These are phyloP conservation scores for Palythoa heliodiscus DNA, from an alignment of 92 coral and sea anemone species.

Conservation along the genomic window DNA sequence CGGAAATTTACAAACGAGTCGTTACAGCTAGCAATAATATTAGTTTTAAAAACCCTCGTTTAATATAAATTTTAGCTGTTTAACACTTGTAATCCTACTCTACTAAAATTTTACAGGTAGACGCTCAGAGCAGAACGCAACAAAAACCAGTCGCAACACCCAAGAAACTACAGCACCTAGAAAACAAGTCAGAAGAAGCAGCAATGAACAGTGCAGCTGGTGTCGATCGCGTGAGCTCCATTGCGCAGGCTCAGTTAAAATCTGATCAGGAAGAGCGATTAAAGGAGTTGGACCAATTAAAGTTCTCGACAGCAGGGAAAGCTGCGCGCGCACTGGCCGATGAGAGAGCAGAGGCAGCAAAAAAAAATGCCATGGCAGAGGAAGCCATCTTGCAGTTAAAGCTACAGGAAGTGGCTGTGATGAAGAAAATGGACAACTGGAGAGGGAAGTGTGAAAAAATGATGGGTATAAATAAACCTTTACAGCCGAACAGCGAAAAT, in stretches of 20 bases:
- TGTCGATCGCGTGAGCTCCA: conserved; percentile 20
- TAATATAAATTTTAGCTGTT: too few relatives aligned
- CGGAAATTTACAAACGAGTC: too few relatives aligned
- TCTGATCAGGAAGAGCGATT: neutral
- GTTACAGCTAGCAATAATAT: too few relatives aligned
- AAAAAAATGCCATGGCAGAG: conserved; percentile 27
- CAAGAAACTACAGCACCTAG: neutral
- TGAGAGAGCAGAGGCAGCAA: conserved; percentile 3
- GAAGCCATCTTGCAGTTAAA: conserved; percentile 22
- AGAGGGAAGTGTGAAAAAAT: conserved; percentile 35
- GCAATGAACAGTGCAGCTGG: neutral
- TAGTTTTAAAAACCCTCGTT: too few relatives aligned
- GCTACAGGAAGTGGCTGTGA: conserved; percentile 12
- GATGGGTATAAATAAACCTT: conserved; percentile 1
- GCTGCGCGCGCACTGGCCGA: conserved; percentile 30
- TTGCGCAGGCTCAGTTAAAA: conserved; percentile 33
- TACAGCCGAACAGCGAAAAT: neutral
- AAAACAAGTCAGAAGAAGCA: neutral
- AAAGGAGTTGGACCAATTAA: conserved; percentile 22
- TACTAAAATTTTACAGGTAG: neutral
- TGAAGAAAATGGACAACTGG: conserved; percentile 37
- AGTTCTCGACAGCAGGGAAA: conserved; percentile 39
- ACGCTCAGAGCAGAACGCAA: too few relatives aligned
- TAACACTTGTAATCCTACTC: neutral
- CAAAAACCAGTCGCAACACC: neutral